phyloP scores from a whole-genome alignment of 1,140 invertebrate genomes.

The Heliothis virescens region DNA sequence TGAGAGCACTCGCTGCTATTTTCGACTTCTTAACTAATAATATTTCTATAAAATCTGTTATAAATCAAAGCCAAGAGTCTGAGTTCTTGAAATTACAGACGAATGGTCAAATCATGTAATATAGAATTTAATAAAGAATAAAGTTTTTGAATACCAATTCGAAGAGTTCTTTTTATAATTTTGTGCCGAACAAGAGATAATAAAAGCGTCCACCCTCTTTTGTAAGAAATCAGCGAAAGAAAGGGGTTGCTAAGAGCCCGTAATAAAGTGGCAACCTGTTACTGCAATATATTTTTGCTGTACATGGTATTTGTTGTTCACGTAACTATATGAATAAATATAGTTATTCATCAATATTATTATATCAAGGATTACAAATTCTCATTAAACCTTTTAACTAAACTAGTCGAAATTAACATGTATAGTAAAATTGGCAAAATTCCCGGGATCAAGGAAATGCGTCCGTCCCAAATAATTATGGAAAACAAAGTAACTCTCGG shows the following conservation, averaged over 20 bases:
- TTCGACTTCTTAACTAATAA: slow-evolving; percentile 1
- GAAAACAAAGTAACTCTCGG: slow-evolving; percentile 11
- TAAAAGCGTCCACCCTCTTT: slow-evolving; percentile 25
- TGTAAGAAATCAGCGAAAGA: slow-evolving; percentile 23
- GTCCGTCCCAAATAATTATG: slow-evolving; percentile 8
- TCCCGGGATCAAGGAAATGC: not conserved
- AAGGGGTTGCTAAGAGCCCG: slow-evolving; percentile 28
- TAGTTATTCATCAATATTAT: too few species aligned
- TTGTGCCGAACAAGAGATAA: not conserved
- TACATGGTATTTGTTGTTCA: not conserved
- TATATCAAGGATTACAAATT: not conserved
- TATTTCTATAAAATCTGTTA: not conserved
- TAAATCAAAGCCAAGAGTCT: slow-evolving; percentile 8
- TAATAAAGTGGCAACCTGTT: slow-evolving; percentile 32
- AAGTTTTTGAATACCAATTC: not conserved
- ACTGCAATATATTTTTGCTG: not conserved
- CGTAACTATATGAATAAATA: too few species aligned
- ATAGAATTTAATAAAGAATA: not conserved
- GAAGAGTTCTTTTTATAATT: not conserved
- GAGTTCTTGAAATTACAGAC: not conserved
- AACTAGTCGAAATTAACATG: not conserved
- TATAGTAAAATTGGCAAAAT: slow-evolving; percentile 23
- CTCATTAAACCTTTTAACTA: not conserved
- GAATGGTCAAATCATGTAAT: not conserved
- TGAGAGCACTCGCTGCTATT: not conserved